A percentile compares a stretch with the other conserved stretches of the same genome.
phyloP scores from a whole-genome alignment of 2,888 invertebrate genomes.

The Linnaemya tessellans region DNA sequence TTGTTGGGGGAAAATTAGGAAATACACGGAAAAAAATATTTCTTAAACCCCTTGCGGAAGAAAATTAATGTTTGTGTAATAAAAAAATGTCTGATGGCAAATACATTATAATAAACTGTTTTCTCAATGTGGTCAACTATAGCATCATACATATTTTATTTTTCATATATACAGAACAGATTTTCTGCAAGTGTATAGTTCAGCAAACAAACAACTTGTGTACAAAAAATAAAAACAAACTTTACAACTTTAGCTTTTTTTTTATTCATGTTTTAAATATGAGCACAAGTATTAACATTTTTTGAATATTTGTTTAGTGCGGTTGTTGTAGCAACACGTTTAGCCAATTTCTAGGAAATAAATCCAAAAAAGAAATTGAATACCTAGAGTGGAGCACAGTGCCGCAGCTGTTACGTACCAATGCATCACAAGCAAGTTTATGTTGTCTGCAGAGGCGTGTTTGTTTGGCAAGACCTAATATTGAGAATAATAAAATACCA shows the following conservation, averaged over 20 bases:
- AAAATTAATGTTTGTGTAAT: too few relatives aligned
- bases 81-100: too few relatives aligned
- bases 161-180: neutral
- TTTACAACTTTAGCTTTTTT: slow-evolving; percentile 1
- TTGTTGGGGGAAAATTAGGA: neutral
- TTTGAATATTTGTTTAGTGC: slow-evolving; percentile 41
- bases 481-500: slow-evolving; percentile 8
- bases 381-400: slow-evolving; percentile 9
- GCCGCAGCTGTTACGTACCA: slow-evolving; percentile 52
- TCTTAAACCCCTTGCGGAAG: too few relatives aligned
- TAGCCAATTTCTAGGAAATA: slow-evolving; percentile 73
- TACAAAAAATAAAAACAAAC: neutral
- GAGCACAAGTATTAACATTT: slow-evolving; percentile 33
- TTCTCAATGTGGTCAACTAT: too few relatives aligned
- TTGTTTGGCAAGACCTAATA: slow-evolving; percentile 49
- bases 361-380: slow-evolving; percentile 30
- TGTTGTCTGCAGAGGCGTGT: slow-evolving; percentile 71
- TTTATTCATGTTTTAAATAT: slow-evolving; percentile 30
- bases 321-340: slow-evolving; percentile 74
- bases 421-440: slow-evolving; percentile 56
- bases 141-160: too few relatives aligned
- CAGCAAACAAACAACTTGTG: slow-evolving; percentile 22
- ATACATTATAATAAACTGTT: too few relatives aligned
- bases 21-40: slow-evolving; percentile 10
- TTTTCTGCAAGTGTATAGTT: slow-evolving; percentile 30